Base-by-base conservation (phyloP, 2,888 invertebrate genomes). In the Perizoma flavofasciatum region DNA sequence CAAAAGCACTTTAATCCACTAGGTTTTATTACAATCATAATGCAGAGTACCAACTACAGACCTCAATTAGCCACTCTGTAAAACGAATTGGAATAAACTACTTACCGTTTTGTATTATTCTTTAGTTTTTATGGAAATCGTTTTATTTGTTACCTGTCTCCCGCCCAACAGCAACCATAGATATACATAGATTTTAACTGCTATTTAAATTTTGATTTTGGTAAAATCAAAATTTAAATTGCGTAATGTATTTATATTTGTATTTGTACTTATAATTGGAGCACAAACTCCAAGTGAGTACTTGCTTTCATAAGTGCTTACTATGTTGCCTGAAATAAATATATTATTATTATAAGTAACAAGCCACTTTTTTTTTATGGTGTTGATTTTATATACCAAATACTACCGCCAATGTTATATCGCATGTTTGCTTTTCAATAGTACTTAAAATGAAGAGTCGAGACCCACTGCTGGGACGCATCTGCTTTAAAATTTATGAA, bases 361-460 rank as follows among this genome's bases (percentile, higher is more conserved):
- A n/a, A n/a, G n/a, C n/a, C 22, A 22, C 22, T 22, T 22, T 22
- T 2, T 37, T 6, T 37, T 7, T 7, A 37, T 37, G 3, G 37
- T 7, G 37, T 37, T 6, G 22, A 9, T 55, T 51, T 51, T 47
- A 53, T 53, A 53, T 59, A 59, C 39, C 53, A 59, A 59, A 49
- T 33, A 51, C 35, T 43, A 35, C 34, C 3, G 6, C 48, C 58
- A 59, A 54, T 59, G 59, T 50, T 41, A 49, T 40, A 41, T 54
- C 46, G 49, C 53, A 40, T 49, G 54, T 54, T 50, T 54, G 46
- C 49, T 11, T 39, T 33, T 50, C 11, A 49, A 39, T 5, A 49
- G 49, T 49, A 35, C 49, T 56, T 53, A 46, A 34, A 10, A 33
- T 32, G 37, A n/a, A 7, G 5, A 48, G 39, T 6, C 4, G 9